Conservation (phyloP, 30 jellyfish, hydroid and myxozoan species). For the Mastigias papua region DNA sequence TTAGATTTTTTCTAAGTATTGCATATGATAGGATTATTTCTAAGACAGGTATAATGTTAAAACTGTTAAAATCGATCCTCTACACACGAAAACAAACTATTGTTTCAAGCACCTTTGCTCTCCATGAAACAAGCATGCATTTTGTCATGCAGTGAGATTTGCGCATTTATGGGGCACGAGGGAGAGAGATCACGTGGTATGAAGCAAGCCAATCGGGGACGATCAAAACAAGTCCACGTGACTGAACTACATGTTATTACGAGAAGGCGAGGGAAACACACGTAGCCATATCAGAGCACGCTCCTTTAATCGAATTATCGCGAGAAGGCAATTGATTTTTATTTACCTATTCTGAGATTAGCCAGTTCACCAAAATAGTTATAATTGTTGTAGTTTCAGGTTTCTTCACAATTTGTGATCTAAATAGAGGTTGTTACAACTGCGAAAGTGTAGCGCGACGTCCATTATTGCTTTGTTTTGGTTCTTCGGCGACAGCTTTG, state of each 20-base stretch:
- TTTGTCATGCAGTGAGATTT: background rate
- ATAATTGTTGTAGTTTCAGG: too few relatives aligned
- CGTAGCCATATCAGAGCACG: slow-evolving; percentile 7
- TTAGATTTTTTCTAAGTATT: too few relatives aligned
- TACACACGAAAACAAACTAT: too few relatives aligned
- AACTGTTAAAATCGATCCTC: too few relatives aligned
- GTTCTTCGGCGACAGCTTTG: slow-evolving; percentile 14
- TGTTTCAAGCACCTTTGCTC: too few relatives aligned
- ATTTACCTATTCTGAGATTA: background rate
- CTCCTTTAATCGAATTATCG: background rate
- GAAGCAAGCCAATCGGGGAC: slow-evolving; percentile 28
- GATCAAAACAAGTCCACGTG: slow-evolving; percentile 77
- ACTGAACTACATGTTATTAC: slow-evolving; percentile 39
- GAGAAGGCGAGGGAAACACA: slow-evolving; percentile 75
- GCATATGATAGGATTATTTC: too few relatives aligned
- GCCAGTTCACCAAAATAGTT: too few relatives aligned
- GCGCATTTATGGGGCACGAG: background rate
- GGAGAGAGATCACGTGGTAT: slow-evolving; percentile 14
- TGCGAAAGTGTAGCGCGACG: background rate
- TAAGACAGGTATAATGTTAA: too few relatives aligned
- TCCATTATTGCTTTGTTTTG: slow-evolving; percentile 24
- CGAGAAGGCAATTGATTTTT: background rate
- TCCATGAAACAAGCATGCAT: slow-evolving; percentile 1
- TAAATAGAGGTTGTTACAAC: background rate
- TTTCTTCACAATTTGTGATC: background rate